Base-by-base conservation (phyloP, 2,113 vertebrate genomes). In the Pseudopipra pipra region DNA sequence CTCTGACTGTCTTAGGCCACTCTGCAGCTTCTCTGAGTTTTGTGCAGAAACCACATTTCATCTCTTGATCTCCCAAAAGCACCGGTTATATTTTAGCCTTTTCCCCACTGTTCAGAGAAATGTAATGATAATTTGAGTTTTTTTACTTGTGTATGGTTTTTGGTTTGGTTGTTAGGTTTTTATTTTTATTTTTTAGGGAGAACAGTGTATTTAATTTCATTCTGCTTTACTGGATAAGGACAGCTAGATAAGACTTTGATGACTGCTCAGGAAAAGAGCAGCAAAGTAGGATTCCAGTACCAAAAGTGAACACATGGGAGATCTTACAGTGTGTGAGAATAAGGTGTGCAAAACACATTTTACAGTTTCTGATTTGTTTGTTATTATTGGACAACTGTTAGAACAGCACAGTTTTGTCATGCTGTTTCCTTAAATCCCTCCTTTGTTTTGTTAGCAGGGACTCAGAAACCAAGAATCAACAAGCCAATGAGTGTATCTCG, bases 381-480 rank as follows among this genome's bases (percentile, higher is more conserved):
- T 78, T 94, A 5, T 73, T 84, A 39, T 41, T 89, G 71, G 49
- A 46, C 54, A 61, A 46, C 49, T 59, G 19, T 39, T 78, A 35
- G 33, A 92, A 84, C 31, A 71, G 28, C n/a, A 5, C 47, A 52
- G 5, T 62, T 82, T 76, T 70, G 22, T 71, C 22, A 4, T 41
- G 9, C 49, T 71, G 25, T 88, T 94, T 90, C 21, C 21, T 37
- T 94, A 84, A 96, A 41, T 79, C 16, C 65, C 94, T 92, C 66
- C 73, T 96, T 94, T 92, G 43, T 92, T 94, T 94, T 92, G 30
- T 94, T 85, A 97, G 94, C 90, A 96, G 94, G 89, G 56, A 85
- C n/a, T 77, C 58, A 54, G 89, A 96, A 96, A 43, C 73, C 5
- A 2, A 63, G 25, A 47, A 73, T 86, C 59, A 82, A 66, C 55